Base-by-base conservation (phyloP, 2,888 invertebrate genomes). In the Luffia ferchaultella region DNA sequence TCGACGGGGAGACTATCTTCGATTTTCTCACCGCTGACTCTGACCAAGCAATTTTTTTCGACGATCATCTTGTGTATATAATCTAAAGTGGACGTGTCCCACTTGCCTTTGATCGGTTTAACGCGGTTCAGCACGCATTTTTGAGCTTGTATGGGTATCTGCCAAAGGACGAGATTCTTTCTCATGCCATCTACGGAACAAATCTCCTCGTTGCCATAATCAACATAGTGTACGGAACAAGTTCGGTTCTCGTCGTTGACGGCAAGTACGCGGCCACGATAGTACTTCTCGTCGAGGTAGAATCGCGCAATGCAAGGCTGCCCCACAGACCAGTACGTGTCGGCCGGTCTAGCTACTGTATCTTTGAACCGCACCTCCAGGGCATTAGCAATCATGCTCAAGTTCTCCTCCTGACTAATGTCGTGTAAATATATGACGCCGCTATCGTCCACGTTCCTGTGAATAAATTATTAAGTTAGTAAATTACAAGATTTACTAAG, bases 151-250 rank as follows among this genome's bases (percentile, higher is more conserved):
- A 87, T 83, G 0, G 92, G 92, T 51, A 93, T 78, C 48, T 91
- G 77, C 0, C 87, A 76, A 45, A 90, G 85, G 2, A 88, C 85
- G 1, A 90, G 82, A 57, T 85, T 85, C 55, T 88, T 89, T 17
- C 89, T 79, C 48, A 95, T 61, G 49, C 88, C 83, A 1, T 73
- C 66, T 15, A 85, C 74, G 0, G 75, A 58, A 52, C 91, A 88
- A 0, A 70, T 66, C 67, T 95, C 95, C 42, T 87, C 78, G 63
- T 93, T 95, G 0, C 96, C 96, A 63, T 92, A 96, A 73, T 96
- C 96, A 1, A 95, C 85, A 71, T 93, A 94, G 49, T 86, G 77
- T 0, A 94, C 88, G 50, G 79, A 55, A 54, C 89, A 74, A 49
- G 63, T 59, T 46, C 68, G 60, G 1, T 70, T 57, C 52, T 84